phyloP scores from a whole-genome alignment of 2,113 vertebrate genomes.

The Strix uralensis region DNA sequence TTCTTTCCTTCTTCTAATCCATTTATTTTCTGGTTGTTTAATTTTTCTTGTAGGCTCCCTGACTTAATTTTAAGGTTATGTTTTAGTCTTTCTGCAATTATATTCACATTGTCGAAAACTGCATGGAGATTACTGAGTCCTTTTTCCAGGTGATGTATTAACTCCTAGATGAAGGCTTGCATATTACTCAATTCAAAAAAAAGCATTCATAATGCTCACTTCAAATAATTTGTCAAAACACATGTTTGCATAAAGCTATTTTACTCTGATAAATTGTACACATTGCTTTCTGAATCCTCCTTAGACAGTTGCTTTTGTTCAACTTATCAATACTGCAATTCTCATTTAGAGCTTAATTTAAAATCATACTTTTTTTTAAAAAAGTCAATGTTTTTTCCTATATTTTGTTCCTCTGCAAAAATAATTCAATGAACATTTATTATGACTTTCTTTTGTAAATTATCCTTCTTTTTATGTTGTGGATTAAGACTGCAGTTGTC shows the following conservation, averaged over 20 bases:
- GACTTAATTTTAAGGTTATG: constrained; percentile 66
- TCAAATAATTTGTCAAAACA: constrained; percentile 58
- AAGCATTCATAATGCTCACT: constrained; percentile 53
- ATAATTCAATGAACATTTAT: constrained; percentile 15
- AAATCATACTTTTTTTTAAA: not conserved
- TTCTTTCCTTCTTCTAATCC: constrained; percentile 23
- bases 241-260: constrained; percentile 52
- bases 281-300: constrained; percentile 42
- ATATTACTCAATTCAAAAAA: constrained; percentile 48
- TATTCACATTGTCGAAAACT: constrained; percentile 3
- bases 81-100: constrained; percentile 67
- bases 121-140: not conserved
- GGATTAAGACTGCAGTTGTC: not conserved
- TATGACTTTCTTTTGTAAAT: not conserved
- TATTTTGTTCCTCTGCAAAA: constrained; percentile 26
- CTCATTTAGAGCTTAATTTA: constrained; percentile 50
- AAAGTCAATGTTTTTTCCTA: not conserved
- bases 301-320: constrained; percentile 45
- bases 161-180: constrained; percentile 41
- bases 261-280: constrained; percentile 35
- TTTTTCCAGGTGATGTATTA: constrained; percentile 58
- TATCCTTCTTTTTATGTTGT: not conserved
- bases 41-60: constrained; percentile 48
- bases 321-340: constrained; percentile 51
- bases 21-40: constrained; percentile 48